Evolutionary conservation across 2,113 vertebrate genomes (phyloP).

Genomic region (Buteo buteo): DNA sequence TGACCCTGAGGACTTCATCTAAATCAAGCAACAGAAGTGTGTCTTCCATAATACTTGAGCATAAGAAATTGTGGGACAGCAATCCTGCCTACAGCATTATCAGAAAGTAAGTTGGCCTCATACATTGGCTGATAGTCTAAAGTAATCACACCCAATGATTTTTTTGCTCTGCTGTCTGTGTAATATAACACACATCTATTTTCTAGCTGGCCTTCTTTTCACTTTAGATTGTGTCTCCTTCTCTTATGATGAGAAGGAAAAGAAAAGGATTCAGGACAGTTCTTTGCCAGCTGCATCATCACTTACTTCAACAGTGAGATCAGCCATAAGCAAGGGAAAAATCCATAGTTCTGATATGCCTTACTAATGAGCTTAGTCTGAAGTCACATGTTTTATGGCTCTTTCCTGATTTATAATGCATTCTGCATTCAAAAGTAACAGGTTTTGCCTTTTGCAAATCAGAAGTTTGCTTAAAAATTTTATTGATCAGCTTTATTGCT

Average conservation of each 20-base stretch:
- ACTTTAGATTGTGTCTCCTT: not conserved
- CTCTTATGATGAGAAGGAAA: not conserved
- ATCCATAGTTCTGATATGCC: not conserved
- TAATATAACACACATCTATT: not conserved
- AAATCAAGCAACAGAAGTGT: too few species aligned
- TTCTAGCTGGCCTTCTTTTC: not conserved
- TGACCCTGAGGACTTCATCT: too few species aligned
- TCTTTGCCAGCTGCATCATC: not conserved
- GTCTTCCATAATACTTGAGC: too few species aligned
- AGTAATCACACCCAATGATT: not conserved
- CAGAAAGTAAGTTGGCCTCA: not conserved
- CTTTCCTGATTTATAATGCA: not conserved
- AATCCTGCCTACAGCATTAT: too few species aligned
- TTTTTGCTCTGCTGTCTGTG: not conserved
- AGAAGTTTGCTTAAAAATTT: not conserved
- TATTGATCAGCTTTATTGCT: not conserved
- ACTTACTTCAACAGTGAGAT: not conserved
- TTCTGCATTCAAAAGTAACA: not conserved
- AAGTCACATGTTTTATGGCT: not conserved
- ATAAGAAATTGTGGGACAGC: too few species aligned
- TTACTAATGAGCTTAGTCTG: not conserved
- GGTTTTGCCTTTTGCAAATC: not conserved
- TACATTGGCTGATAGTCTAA: not conserved
- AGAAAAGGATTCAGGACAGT: not conserved
- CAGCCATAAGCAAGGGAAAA: not conserved